phyloP scores from a whole-genome alignment of 2,888 invertebrate genomes.

The Tetramorium bicarinatum region DNA sequence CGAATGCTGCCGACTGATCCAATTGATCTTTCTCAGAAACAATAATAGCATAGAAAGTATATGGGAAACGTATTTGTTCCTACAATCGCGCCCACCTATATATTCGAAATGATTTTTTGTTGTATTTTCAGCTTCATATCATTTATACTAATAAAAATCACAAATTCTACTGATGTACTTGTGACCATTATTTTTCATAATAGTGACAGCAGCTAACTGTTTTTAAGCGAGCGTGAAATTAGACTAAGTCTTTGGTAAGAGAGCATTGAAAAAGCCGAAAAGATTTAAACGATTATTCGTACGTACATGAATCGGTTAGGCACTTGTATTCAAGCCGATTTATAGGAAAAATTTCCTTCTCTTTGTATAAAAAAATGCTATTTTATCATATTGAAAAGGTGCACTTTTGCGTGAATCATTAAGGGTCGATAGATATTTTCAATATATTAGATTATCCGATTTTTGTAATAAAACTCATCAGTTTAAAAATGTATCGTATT shows the following conservation, averaged over 20 bases:
- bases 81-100: constrained; percentile 49
- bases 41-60: constrained; percentile 28
- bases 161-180: constrained; percentile 60
- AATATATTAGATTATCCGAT: neutral
- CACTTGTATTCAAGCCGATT: neutral
- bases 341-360: neutral
- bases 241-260: constrained; percentile 17
- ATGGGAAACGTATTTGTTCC: constrained; percentile 53
- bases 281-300: constrained; percentile 9
- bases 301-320: constrained; percentile 6
- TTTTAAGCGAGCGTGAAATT: constrained; percentile 6
- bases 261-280: neutral
- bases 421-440: constrained; percentile 23
- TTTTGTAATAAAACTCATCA: constrained; percentile 11
- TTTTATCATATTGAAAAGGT: constrained; percentile 16
- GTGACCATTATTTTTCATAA: constrained; percentile 46
- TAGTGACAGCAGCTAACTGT: constrained; percentile 11
- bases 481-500: constrained; percentile 19
- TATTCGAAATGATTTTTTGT: constrained; percentile 65
- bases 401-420: neutral
- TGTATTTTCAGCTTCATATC: constrained; percentile 71
- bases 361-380: constrained; percentile 1
- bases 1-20: constrained; percentile 32
- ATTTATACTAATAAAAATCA: constrained; percentile 71
- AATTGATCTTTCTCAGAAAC: constrained; percentile 39